Evolutionary conservation across 2,888 invertebrate species (phyloP).

Genomic region (Thereva unica): DNA sequence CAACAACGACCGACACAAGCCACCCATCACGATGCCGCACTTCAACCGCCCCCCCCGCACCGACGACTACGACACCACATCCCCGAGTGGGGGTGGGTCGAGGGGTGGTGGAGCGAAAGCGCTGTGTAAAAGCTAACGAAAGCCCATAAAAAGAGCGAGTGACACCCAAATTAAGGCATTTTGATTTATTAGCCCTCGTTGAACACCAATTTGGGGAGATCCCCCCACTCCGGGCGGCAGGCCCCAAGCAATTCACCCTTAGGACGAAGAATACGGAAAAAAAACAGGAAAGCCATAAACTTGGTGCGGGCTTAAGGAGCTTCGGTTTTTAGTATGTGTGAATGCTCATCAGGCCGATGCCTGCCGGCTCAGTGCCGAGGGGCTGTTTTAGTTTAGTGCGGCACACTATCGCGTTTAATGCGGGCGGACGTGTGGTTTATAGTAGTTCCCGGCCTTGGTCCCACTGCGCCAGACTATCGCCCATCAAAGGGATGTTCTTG

Average conservation of each 20-base stretch:
- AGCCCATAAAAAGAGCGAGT: slow-evolving; percentile 38
- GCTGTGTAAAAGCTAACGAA: slow-evolving; percentile 32
- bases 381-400: slow-evolving; percentile 20
- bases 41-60: too few relatives aligned
- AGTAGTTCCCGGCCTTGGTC: slow-evolving; percentile 9
- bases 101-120: neutral
- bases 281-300: slow-evolving; percentile 27
- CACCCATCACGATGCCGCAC: neutral
- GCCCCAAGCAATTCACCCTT: slow-evolving; percentile 20
- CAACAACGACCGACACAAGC: neutral
- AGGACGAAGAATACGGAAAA: slow-evolving; percentile 5
- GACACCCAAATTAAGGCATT: slow-evolving; percentile 41
- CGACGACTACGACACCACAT: neutral
- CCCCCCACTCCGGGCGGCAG: slow-evolving; percentile 4
- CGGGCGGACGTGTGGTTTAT: slow-evolving; percentile 26
- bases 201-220: slow-evolving; percentile 24
- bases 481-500: slow-evolving; percentile 17
- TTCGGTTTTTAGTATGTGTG: neutral
- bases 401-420: slow-evolving; percentile 22
- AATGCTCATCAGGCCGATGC: neutral
- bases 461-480: slow-evolving; percentile 5
- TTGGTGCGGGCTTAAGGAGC: slow-evolving; percentile 12
- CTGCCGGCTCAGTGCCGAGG: slow-evolving; percentile 2
- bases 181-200: slow-evolving; percentile 40
- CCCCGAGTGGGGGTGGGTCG: neutral